These are phyloP conservation scores for Gobio occitaniae DNA, from an alignment of 2,797 vertebrate species.

Conservation along the genomic window DNA sequence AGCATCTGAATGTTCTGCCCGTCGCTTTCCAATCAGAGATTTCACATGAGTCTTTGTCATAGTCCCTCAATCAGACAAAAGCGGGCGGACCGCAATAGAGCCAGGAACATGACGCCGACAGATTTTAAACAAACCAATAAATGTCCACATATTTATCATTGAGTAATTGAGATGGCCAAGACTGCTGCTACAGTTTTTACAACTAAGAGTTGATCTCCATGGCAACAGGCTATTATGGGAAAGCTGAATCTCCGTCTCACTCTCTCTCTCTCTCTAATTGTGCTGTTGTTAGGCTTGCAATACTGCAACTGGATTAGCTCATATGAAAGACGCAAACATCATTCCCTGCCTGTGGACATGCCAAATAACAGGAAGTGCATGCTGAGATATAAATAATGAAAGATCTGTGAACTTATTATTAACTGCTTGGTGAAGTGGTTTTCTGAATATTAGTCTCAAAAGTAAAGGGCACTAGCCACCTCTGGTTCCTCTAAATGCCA, in stretches of 20 bases:
- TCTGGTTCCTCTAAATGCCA: conserved; percentile 34
- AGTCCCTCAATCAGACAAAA: neutral
- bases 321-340: neutral
- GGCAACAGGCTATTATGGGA: conserved; percentile 31
- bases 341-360: conserved; percentile 16
- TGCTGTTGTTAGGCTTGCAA: neutral
- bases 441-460: conserved; percentile 6
- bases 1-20: neutral
- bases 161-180: conserved; percentile 6
- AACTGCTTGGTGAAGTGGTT: neutral
- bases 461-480: conserved; percentile 20
- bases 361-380: conserved; percentile 7
- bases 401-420: neutral
- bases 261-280: conserved; percentile 7
- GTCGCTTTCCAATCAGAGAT: conserved; percentile 4
- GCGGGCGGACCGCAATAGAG: neutral
- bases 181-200: conserved; percentile 5
- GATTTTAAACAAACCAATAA: neutral
- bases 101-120: neutral
- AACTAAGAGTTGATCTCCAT: conserved; percentile 20
- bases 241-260: neutral
- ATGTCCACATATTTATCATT: neutral
- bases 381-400: conserved; percentile 11
- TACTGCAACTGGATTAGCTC: neutral
- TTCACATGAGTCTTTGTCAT: conserved; percentile 12